Evolutionary conservation across 2,797 vertebrate genomes (phyloP).

Genomic region (Botia kubotai): DNA sequence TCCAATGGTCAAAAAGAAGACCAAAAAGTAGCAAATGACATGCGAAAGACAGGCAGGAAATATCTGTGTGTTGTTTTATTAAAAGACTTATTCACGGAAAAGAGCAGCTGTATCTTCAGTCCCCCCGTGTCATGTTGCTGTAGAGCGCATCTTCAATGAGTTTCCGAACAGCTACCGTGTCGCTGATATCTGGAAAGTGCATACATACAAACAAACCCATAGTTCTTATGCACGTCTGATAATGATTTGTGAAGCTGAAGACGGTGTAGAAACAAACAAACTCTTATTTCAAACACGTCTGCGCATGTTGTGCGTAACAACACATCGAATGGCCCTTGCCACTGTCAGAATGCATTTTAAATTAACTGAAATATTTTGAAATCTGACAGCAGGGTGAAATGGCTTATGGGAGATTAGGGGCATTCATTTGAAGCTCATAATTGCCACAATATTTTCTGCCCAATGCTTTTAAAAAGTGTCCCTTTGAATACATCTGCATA

Average conservation of each 20-base stretch:
- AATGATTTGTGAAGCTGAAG: not conserved
- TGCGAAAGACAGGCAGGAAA: conserved; percentile 13
- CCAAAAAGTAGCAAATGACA: conserved; percentile 39
- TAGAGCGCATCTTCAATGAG: conserved; percentile 87
- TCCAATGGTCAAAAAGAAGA: not conserved
- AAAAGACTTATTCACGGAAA: conserved; percentile 67
- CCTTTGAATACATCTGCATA: conserved; percentile 9
- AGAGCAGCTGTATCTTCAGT: conserved; percentile 16
- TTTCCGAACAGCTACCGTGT: conserved; percentile 76
- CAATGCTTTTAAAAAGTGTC: conserved; percentile 11
- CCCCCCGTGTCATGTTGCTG: conserved; percentile 55
- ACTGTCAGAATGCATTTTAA: conserved; percentile 13
- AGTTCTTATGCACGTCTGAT: not conserved
- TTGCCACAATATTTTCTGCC: not conserved
- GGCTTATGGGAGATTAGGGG: not conserved
- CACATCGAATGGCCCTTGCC: not conserved
- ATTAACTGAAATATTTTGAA: not conserved
- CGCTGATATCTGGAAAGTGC: conserved; percentile 76
- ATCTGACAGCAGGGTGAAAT: not conserved
- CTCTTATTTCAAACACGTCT: not conserved
- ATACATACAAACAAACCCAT: conserved; percentile 24
- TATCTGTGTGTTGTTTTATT: conserved; percentile 66
- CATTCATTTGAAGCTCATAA: not conserved
- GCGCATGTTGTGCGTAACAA: not conserved
- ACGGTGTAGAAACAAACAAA: not conserved